Evolutionary conservation across 2,888 invertebrate genomes (phyloP).

Genomic region (Chrysodeixis includens): DNA sequence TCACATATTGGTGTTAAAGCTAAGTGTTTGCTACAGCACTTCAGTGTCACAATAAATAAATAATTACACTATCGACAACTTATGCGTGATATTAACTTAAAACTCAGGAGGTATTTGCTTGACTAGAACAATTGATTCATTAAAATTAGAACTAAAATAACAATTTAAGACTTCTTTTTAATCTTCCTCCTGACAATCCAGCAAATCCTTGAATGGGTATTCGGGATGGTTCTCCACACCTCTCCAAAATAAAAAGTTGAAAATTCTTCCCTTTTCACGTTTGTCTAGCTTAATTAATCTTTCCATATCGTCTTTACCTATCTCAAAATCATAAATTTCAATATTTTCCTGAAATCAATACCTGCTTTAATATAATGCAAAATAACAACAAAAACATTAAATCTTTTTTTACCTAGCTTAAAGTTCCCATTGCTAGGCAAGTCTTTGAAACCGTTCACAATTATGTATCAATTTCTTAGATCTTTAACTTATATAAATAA

Average conservation of each 20-base stretch:
- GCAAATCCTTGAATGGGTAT: conserved; percentile 89
- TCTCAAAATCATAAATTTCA: conserved; percentile 90
- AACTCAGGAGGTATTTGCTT: conserved; percentile 58
- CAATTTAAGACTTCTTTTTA: conserved; percentile 5
- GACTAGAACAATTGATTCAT: conserved; percentile 59
- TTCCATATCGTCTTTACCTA: conserved; percentile 88
- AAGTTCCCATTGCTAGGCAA: too few species aligned
- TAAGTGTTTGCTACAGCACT: conserved; percentile 32
- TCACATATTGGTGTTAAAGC: conserved; percentile 55
- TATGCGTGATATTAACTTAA: conserved; percentile 14
- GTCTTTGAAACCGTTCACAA: too few species aligned
- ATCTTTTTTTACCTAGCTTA: too few species aligned
- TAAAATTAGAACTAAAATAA: background rate
- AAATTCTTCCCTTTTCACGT: conserved; percentile 91
- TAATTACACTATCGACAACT: conserved; percentile 23
- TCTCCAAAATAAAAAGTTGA: conserved; percentile 91
- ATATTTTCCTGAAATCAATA: conserved; percentile 88
- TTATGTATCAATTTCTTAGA: too few species aligned
- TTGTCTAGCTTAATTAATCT: conserved; percentile 89
- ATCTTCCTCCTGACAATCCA: background rate
- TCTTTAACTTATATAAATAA: conserved; percentile 7
- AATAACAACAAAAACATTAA: background rate
- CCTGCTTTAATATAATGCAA: background rate
- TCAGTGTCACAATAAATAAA: conserved; percentile 22
- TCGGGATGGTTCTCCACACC: conserved; percentile 92